Percentiles rank a stretch among this genome's conserved stretches.
Conservation (phyloP, 2,113 vertebrate species). For the Alexandromys fortis region DNA sequence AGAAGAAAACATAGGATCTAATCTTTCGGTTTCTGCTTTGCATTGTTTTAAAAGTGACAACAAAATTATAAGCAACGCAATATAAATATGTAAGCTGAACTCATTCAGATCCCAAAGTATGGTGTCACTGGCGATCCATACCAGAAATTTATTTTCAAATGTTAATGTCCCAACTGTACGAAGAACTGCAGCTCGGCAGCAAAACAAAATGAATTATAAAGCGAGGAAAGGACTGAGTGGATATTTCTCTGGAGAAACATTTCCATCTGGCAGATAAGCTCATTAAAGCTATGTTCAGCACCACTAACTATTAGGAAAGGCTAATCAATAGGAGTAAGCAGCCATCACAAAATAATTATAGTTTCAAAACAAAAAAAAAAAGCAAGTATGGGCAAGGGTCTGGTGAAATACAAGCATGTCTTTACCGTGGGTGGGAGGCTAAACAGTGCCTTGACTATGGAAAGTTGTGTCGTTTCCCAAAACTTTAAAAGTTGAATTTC, state of each 20-base stretch:
- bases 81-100: not conserved
- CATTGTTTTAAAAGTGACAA: not conserved
- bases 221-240: not conserved
- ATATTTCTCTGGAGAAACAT: not conserved
- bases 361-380: not conserved
- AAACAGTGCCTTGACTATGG: not conserved
- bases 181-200: conserved; percentile 1
- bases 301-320: not conserved
- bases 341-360: not conserved
- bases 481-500: conserved; percentile 13
- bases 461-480: conserved; percentile 20
- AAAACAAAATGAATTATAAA: not conserved
- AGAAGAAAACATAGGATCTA: conserved; percentile 9
- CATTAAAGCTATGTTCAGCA: not conserved
- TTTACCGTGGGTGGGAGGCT: not conserved
- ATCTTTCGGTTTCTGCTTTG: conserved; percentile 4
- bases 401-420: not conserved
- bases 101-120: not conserved
- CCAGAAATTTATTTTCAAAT: conserved; percentile 33
- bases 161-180: not conserved
- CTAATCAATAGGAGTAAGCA: not conserved
- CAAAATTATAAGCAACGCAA: conserved; percentile 38
- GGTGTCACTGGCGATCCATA: not conserved
- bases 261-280: not conserved
- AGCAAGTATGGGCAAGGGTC: not conserved